Evolutionary conservation across 2,888 invertebrate genomes (phyloP).

Genomic region (Dorcus parallelipipedus): DNA sequence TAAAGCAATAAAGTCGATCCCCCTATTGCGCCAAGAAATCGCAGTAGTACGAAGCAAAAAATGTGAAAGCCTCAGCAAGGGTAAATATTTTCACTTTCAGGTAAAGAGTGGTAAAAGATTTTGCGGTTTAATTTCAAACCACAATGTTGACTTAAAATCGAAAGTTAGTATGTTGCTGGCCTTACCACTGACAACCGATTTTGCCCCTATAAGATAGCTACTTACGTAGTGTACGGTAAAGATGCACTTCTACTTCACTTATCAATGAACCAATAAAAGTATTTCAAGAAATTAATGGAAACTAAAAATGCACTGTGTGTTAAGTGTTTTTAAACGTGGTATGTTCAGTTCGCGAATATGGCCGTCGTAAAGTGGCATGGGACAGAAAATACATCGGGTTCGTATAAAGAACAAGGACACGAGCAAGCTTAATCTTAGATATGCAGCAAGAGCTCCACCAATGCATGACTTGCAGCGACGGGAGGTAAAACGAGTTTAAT

Average conservation of each 20-base stretch:
- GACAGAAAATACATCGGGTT: slow-evolving; percentile 20
- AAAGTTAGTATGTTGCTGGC: slow-evolving; percentile 13
- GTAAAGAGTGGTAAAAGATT: slow-evolving; percentile 22
- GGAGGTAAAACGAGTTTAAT: slow-evolving; percentile 41
- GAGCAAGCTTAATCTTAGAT: slow-evolving; percentile 24
- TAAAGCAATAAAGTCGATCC: slow-evolving; percentile 28
- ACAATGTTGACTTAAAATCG: slow-evolving; percentile 8
- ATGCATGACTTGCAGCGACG: slow-evolving; percentile 33
- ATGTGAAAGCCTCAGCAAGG: slow-evolving; percentile 7
- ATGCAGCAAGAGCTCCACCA: slow-evolving; percentile 29
- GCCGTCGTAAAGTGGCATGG: slow-evolving; percentile 27
- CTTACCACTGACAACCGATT: too few relatives aligned
- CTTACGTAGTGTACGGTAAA: too few relatives aligned
- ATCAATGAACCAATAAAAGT: too few relatives aligned
- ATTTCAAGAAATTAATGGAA: too few relatives aligned
- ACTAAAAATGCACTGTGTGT: slow-evolving; percentile 2
- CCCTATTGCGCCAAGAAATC: slow-evolving; percentile 11
- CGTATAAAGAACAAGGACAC: slow-evolving; percentile 26
- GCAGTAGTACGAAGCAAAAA: slow-evolving; percentile 10
- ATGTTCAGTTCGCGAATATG: slow-evolving; percentile 29
- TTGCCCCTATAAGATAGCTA: too few relatives aligned
- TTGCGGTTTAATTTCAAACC: slow-evolving; percentile 20
- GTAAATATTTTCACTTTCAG: slow-evolving; percentile 40
- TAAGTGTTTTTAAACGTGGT: slow-evolving; percentile 11
- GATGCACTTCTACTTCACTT: too few relatives aligned